These are phyloP conservation scores for Drosophila paucipuncta DNA, from an alignment of 2,888 invertebrate genomes.

Conservation along the genomic window DNA sequence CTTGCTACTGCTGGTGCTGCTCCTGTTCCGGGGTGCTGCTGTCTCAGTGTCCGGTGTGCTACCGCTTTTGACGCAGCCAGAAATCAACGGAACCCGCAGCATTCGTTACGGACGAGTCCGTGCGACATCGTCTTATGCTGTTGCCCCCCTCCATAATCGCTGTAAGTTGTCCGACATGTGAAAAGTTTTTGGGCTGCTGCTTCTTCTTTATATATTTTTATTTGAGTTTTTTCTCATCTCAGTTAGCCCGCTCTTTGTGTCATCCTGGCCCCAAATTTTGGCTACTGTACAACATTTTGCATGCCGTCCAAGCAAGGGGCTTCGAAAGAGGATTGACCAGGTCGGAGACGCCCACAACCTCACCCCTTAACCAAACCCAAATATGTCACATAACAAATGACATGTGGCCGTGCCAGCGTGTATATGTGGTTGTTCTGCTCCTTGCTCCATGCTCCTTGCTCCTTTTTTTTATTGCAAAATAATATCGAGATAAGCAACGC, in stretches of 20 bases:
- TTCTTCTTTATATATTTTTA: constrained; percentile 28
- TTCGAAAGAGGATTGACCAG: neutral
- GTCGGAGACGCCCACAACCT: neutral
- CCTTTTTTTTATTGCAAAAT: constrained; percentile 70
- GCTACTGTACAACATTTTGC: constrained; percentile 69
- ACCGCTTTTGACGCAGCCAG: constrained; percentile 12
- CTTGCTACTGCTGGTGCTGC: constrained; percentile 1
- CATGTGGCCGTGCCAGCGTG: constrained; percentile 49
- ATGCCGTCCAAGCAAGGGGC: constrained; percentile 35
- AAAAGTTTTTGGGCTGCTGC: constrained; percentile 59
- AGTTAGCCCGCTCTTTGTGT: constrained; percentile 19
- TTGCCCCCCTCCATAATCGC: neutral
- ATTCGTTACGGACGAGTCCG: constrained; percentile 74
- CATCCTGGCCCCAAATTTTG: constrained; percentile 49
- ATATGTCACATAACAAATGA: constrained; percentile 72
- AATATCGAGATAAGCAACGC: constrained; percentile 77
- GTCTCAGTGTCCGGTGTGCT: constrained; percentile 28
- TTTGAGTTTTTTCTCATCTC: constrained; percentile 43
- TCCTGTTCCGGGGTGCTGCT: constrained; percentile 14
- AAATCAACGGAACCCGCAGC: constrained; percentile 83
- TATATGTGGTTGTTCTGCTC: constrained; percentile 29
- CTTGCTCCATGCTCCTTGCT: neutral
- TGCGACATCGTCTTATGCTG: constrained; percentile 42
- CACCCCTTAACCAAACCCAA: constrained; percentile 8
- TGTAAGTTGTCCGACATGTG: constrained; percentile 61